These are phyloP conservation scores for Cydia fagiglandana DNA, from an alignment of 1,140 invertebrate genomes.

Conservation along the genomic window DNA sequence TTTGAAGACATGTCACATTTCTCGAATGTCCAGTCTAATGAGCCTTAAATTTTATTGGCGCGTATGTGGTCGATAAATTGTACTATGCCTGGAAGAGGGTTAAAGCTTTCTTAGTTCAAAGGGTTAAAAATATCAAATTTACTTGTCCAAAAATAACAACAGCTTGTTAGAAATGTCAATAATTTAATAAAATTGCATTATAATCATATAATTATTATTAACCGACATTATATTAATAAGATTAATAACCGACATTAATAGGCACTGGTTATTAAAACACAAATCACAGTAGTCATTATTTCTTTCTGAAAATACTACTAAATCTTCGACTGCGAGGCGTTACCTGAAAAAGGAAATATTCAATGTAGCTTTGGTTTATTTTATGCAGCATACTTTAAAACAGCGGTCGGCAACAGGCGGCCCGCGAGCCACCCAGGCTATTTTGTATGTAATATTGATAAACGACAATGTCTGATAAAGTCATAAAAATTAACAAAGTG, in stretches of 20 bases:
- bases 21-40: too few species aligned
- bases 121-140: neutral
- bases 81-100: too few species aligned
- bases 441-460: too few species aligned
- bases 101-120: neutral
- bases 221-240: constrained; percentile 32
- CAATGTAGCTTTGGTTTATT: constrained; percentile 8
- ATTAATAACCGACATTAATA: constrained; percentile 17
- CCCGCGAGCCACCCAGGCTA: too few species aligned
- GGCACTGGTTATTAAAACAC: constrained; percentile 19
- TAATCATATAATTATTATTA: constrained; percentile 33
- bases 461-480: too few species aligned
- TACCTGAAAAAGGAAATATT: constrained; percentile 49
- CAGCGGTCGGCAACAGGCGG: too few species aligned
- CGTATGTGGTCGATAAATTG: too few species aligned
- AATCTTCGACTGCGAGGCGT: constrained; percentile 61
- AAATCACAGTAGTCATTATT: constrained; percentile 42
- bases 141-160: neutral
- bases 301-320: constrained; percentile 69
- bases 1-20: too few species aligned
- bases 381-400: neutral
- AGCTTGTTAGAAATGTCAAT: constrained; percentile 12
- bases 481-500: too few species aligned
- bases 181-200: constrained; percentile 31
- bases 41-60: too few species aligned